Base-by-base conservation (phyloP, 1,140 invertebrate species). In the Drosophila novamexicana region DNA sequence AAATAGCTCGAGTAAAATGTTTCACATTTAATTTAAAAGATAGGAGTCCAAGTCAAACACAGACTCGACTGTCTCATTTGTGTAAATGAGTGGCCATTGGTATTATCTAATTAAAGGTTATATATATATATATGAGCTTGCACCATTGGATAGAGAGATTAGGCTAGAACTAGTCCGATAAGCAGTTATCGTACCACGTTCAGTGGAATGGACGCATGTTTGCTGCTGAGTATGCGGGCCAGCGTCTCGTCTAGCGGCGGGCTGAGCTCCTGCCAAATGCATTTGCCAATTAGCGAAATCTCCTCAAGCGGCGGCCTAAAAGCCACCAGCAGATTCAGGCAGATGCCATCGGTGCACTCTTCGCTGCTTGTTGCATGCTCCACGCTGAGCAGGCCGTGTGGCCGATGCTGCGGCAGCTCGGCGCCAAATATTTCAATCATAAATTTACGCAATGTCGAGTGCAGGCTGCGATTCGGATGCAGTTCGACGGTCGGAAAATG, bases 361-460 rank as follows among this genome's bases (percentile, higher is more conserved):
- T 79, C 93, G 73, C 56, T 70, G 10, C 78, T 79, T 6, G 93
- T 61, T 58, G 86, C 81, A 73, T 94, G 93, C 81, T 95, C 95
- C n/a, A 95, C 93, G 64, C 95, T 95, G 1, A 98, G 91, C 6
- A 97, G 89, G 1, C 97, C 97, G 85, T 97, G 95, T 1, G 97
- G 97, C 79, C 96, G 94, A 88, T 98, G 97, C 50, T 95, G 95
- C 3, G 97, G 96, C 32, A 98, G 94, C 82, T 97, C 96, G 49
- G 96, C 95, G 16, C 97, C 97, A 94, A 98, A 98, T 80, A 98
- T 95, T 93, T 98, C 96, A 58, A 97, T 95, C 96, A 98, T 97
- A 92, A 97, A 98, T 91, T 96, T 97, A 78, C 97, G 95, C 37
- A 98, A 91, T 44, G 97, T 97, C 0, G 96, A 97, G 93, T 98